These are phyloP conservation scores for Crotalus helleri DNA, from an alignment of 2,113 vertebrate genomes.

Conservation along the genomic window DNA sequence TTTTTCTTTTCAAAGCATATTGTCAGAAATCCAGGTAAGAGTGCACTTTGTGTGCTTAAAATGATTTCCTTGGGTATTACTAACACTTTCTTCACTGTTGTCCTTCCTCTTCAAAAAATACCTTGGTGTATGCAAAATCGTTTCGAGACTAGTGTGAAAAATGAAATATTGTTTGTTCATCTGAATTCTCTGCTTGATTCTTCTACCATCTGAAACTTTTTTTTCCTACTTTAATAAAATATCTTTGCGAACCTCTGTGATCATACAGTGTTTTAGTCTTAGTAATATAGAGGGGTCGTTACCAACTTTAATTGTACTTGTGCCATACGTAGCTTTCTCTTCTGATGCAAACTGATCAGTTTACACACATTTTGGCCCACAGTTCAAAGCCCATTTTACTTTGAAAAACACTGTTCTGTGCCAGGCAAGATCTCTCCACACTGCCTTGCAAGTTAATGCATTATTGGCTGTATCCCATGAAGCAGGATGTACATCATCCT, in stretches of 20 bases:
- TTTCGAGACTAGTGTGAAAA: slow-evolving; percentile 35
- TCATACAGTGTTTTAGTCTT: background rate
- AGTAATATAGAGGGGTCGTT: background rate
- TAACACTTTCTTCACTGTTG: slow-evolving; percentile 71
- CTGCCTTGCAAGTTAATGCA: background rate
- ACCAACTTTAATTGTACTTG: background rate
- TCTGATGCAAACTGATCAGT: background rate
- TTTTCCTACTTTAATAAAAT: background rate
- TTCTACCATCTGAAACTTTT: slow-evolving; percentile 3
- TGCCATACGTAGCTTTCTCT: background rate
- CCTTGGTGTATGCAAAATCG: slow-evolving; percentile 40
- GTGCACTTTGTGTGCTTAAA: slow-evolving; percentile 58
- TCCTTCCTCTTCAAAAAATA: slow-evolving; percentile 50
- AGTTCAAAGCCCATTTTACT: background rate
- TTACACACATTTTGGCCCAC: background rate
- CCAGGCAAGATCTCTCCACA: background rate
- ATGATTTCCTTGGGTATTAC: slow-evolving; percentile 60
- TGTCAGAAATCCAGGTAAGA: slow-evolving; percentile 47
- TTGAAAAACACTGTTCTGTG: background rate
- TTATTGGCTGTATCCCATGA: background rate
- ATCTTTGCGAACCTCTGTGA: background rate
- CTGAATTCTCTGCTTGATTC: slow-evolving; percentile 39
- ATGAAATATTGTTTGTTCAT: background rate
- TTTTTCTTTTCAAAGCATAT: slow-evolving; percentile 58
- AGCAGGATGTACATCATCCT: background rate